Base-by-base conservation (phyloP, 1,140 invertebrate species). In the Ceratitis capitata region DNA sequence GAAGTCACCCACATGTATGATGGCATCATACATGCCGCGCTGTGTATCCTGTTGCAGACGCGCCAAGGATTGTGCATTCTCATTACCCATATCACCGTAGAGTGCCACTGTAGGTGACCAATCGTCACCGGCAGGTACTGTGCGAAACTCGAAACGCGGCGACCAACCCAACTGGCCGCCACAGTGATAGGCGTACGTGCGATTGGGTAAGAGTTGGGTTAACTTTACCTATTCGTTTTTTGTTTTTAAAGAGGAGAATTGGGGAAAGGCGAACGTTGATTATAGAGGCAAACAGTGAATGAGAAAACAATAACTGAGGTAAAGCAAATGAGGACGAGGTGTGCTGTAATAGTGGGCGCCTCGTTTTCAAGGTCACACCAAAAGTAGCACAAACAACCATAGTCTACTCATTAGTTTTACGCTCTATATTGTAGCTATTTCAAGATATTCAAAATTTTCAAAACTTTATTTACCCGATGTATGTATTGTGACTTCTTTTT, bases 1-100 rank as follows among this genome's bases (percentile, higher is more conserved):
- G 93, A 99, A 97, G 93, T 98, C 98, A 1, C 98, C 98, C 86
- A 98, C 96, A 93, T 99, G 98, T 82, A 99, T 93, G 83, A 98
- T 95, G 86, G 96, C 94, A 93, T 99, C 97, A 91, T 97, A 98
- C 88, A 95, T 93, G 32, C 94, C 96, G 47, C 93, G 92, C 89
- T 97, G 94, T 0, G 95, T 94, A 88, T 99, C 98, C 88, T 96
- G 92, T 92, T 98, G 96, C 42, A 99, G 91, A 85, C 95, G 93
- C 0, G 94, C 93, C 83, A 98, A 93, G 19, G 97, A 97, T 90
- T 96, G 94, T 35, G 97, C 97, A 93, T 98, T 98, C 89, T 95
- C 95, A 92, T 96, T 97, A 2, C 98, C 98, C 95, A 99, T 96
- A 92, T 98, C 98, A 0, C 98, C 98, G 91, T 95, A 99, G 85